Base-by-base conservation (phyloP, 2,888 invertebrate species). In the Ecliptopera silaceata region DNA sequence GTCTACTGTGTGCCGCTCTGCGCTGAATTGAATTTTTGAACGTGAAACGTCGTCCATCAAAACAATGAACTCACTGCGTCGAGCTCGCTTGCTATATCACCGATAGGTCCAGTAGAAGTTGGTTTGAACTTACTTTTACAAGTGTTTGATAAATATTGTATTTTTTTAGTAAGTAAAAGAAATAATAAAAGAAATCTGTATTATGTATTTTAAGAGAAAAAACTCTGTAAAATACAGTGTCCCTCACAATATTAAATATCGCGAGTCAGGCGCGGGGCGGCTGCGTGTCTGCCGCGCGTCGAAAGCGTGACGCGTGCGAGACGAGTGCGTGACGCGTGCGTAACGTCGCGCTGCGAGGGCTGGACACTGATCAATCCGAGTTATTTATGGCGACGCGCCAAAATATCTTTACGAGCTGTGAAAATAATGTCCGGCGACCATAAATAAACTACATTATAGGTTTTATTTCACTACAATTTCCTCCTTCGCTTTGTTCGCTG, bases 291-390 rank as follows among this genome's bases (percentile, higher is more conserved):
- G 26, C 26, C 6, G 43, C 60, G 63, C 61, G 64, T 63, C 67
- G 59, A 15, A 11, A 36, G 54, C 56, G 48, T 29, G 57, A 11
- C 56, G 56, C 34, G 6, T 22, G 42, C 59, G 63, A 61, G 63
- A 64, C 64, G 63, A 56, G 63, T 49, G 55, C 60, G 63, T 62
- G 64, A 64, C 65, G 63, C 56, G 63, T 52, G 57, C 51, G 50
- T 50, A 53, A 13, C 48, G 32, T 13, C 58, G 52, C 63, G 20
- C 31, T 38, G 38, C 43, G 36, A 31, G 46, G 52, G 13, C 41
- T 51, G 62, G 47, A 51, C 64, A 38, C 56, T 46, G 49, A 44
- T 18, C 61, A 61, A 61, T 63, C 62, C 60, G 61, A 61, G 57
- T 66, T 64, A 63, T 66, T 64, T 66, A 66, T 51, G 51, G 42